Base-by-base conservation (phyloP, 2,888 invertebrate species). In the Tineola bisselliella region DNA sequence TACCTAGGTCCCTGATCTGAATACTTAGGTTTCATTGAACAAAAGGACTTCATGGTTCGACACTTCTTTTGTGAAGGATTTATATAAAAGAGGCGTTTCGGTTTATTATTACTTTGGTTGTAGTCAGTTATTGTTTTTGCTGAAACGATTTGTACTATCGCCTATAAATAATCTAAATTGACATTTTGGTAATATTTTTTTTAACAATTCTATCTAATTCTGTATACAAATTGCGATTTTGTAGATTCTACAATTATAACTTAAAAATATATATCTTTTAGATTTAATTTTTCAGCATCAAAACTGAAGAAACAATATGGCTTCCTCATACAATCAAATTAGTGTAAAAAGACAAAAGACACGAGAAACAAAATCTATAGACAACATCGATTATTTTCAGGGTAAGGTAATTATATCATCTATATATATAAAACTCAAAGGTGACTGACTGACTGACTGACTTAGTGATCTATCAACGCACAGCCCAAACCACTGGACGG, bases 301-400 rank as follows among this genome's bases (percentile, higher is more conserved):
- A 11, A 48, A n/a, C n/a, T n/a, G n/a, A n/a, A n/a, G n/a, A 18
- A 31, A 33, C n/a, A 58, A 8, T 30, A 59, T 59, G 59, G 43
- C 44, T 17, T 68, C 83, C 56, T 48, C 61, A 0, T 78, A 81
- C 66, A 72, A 70, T 54, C 83, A 81, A 64, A 69, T 75, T 0
- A 75, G 70, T 0, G 67, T 69, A 0, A 86, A 86, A 66, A 69
- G 84, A 64, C 84, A 79, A 68, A 86, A 84, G 65, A 74, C 79
- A n/a, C 67, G 76, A 33, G 84, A 86, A 17, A 66, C 66, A 0
- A 72, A 76, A 60, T 64, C 64, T 5, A 1, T 13, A 1, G 81
- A 80, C 3, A 68, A 70, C 63, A 70, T 73, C 18, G 84, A 86
- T 62, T 84, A 77, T 64, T 86, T 84, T 66, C 84, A 84, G 71